Percentiles rank a stretch among this genome's conserved stretches.
These are phyloP conservation scores for Monomorium pharaonis DNA, from an alignment of 1,140 invertebrate species.

Conservation along the genomic window DNA sequence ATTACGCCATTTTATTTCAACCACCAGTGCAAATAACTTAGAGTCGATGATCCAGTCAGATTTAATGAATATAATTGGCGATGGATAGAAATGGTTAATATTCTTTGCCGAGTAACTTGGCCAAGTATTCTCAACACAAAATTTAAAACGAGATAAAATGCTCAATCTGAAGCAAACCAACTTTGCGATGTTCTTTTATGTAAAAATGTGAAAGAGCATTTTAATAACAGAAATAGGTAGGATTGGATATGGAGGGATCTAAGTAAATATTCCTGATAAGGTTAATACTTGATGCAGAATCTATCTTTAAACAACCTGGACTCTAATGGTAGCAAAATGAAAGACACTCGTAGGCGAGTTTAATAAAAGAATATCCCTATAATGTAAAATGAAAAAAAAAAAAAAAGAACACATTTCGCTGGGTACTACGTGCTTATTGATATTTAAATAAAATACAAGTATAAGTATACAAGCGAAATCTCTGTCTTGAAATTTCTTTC, in stretches of 20 bases:
- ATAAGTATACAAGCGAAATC: not conserved
- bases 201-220: not conserved
- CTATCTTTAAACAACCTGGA: not conserved
- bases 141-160: not conserved
- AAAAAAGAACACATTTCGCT: not conserved
- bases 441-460: not conserved
- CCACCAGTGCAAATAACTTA: too few species aligned
- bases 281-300: not conserved
- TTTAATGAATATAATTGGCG: not conserved
- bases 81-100: not conserved
- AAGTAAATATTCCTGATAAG: not conserved
- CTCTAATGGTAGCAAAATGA: not conserved
- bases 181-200: not conserved
- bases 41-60: not conserved
- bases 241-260: not conserved
- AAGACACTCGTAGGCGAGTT: not conserved
- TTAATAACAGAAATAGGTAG: not conserved
- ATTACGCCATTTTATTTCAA: too few species aligned
- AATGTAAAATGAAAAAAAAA: not conserved
- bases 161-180: not conserved
- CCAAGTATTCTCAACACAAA: not conserved
- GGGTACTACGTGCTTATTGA: not conserved
- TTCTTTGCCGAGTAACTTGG: not conserved
- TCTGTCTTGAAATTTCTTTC: not conserved
- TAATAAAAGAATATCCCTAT: not conserved